Evolutionary conservation across 2,797 vertebrate genomes (phyloP).

Genomic region (Megaceryle alcyon): DNA sequence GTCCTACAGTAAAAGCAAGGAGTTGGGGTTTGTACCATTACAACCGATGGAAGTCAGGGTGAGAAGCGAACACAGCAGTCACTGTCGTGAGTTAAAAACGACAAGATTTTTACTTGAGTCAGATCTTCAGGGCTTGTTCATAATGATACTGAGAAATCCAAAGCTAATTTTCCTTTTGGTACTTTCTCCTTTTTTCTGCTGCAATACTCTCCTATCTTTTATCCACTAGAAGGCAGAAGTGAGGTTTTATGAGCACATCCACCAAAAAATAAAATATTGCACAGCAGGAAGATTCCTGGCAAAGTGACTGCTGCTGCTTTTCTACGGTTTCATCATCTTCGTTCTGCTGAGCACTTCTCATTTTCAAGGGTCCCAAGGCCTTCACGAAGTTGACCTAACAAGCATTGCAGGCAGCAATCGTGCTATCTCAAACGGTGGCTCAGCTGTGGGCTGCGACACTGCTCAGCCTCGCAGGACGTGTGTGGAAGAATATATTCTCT

Average conservation of each 20-base stretch:
- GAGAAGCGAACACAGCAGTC: not conserved
- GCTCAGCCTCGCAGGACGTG: not conserved
- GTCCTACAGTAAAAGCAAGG: not conserved
- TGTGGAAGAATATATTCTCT: not conserved
- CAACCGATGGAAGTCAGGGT: not conserved
- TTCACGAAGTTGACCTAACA: not conserved
- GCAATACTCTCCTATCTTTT: constrained; percentile 11
- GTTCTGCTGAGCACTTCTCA: not conserved
- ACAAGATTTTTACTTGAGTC: not conserved
- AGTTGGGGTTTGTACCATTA: not conserved
- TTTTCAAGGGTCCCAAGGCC: not conserved
- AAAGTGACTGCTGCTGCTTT: constrained; percentile 38
- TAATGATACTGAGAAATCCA: not conserved
- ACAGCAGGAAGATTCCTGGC: constrained; percentile 58
- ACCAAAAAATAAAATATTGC: not conserved
- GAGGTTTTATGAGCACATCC: constrained; percentile 36
- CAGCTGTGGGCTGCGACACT: not conserved
- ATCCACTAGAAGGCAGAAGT: constrained; percentile 61
- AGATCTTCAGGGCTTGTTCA: not conserved
- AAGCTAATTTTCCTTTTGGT: constrained; percentile 16
- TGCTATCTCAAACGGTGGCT: not conserved
- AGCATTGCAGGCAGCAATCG: not conserved
- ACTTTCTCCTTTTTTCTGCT: not conserved
- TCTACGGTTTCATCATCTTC: not conserved
- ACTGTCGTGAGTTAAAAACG: not conserved